Conservation (phyloP, 92 coral and sea anemone genomes). For the Galaxea fascicularis region DNA sequence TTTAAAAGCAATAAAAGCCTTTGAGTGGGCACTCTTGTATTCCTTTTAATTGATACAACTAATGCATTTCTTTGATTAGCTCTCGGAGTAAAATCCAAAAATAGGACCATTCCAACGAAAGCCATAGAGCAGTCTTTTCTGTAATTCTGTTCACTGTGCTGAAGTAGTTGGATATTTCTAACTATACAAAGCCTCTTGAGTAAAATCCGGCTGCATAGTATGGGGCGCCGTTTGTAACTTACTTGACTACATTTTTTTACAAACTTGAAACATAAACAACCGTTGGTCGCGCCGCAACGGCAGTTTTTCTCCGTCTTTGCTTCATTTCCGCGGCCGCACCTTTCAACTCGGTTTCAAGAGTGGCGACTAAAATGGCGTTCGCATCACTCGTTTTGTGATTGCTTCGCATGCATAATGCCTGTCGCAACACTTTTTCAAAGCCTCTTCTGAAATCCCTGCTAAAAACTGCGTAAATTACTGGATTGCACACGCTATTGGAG, state of each 20-base stretch:
- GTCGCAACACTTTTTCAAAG: slow-evolving; percentile 20
- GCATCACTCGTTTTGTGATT: not conserved
- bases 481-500: slow-evolving; percentile 86
- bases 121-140: too few relatives aligned
- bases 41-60: too few relatives aligned
- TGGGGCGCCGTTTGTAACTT: not conserved
- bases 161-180: too few relatives aligned
- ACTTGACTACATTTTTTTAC: not conserved
- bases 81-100: too few relatives aligned
- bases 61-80: too few relatives aligned
- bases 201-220: not conserved
- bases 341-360: slow-evolving; percentile 3
- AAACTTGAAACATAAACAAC: not conserved
- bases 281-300: not conserved
- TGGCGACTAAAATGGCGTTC: not conserved
- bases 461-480: slow-evolving; percentile 80
- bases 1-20: too few relatives aligned
- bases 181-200: too few relatives aligned
- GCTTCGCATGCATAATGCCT: slow-evolving; percentile 14
- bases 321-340: not conserved
- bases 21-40: too few relatives aligned
- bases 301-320: not conserved
- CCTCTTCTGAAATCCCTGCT: slow-evolving; percentile 81
- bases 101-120: too few relatives aligned
- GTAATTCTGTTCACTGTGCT: too few relatives aligned